Evolutionary conservation across 2,797 vertebrate species (phyloP).

Genomic region (Leptodactylus fallax): DNA sequence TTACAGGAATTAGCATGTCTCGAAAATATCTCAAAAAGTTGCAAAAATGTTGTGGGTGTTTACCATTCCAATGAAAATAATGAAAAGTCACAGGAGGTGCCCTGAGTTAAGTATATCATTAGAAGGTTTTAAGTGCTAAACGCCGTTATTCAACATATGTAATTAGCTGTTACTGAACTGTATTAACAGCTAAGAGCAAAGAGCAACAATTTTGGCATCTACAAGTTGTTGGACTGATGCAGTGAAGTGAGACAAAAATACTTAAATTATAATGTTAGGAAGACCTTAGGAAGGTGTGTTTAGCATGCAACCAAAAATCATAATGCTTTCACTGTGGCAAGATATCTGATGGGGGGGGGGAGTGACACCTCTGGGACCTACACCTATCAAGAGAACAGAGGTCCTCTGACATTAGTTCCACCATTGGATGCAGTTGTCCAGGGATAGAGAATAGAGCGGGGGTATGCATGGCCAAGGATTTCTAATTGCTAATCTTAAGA

Average conservation of each 20-base stretch:
- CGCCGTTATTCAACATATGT: conserved; percentile 14
- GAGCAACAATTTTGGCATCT: neutral
- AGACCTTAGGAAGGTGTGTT: neutral
- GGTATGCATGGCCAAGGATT: neutral
- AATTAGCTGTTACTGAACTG: conserved; percentile 17
- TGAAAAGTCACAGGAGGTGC: conserved; percentile 31
- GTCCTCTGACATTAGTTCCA: neutral
- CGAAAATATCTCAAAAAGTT: conserved; percentile 15
- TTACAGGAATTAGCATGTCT: conserved; percentile 19
- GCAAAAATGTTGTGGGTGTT: neutral
- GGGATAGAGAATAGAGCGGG: neutral
- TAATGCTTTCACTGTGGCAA: neutral
- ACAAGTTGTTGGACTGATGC: neutral
- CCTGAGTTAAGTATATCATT: conserved; percentile 19
- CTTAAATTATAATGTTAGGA: conserved; percentile 7
- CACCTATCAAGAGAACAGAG: neutral
- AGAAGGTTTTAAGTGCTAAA: conserved; percentile 1
- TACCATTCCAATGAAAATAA: neutral
- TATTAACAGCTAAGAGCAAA: conserved; percentile 22
- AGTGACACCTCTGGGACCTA: neutral
- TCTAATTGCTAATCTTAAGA: neutral
- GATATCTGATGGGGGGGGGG: neutral
- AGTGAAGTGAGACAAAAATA: neutral
- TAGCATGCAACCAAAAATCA: neutral
- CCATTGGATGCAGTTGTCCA: neutral